Conservation (phyloP, 2,797 vertebrate genomes). For the Schizopygopsis pylzovi region DNA sequence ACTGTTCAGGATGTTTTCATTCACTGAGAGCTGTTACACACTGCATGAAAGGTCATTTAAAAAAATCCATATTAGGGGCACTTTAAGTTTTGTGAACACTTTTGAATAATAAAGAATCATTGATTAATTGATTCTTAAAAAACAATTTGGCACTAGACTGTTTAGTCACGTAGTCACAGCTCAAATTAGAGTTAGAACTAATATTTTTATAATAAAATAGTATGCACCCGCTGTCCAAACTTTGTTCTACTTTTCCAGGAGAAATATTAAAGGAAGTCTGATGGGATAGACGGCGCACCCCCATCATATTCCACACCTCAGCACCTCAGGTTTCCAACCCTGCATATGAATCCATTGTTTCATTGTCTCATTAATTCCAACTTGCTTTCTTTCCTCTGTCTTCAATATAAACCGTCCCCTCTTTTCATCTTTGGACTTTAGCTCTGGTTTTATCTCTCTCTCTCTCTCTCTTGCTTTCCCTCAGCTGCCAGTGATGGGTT, state of each 20-base stretch:
- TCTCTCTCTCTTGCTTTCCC: constrained; percentile 53
- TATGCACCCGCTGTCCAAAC: not conserved
- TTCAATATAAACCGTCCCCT: constrained; percentile 44
- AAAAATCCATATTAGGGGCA: too few species aligned
- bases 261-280: not conserved
- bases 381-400: constrained; percentile 33
- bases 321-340: constrained; percentile 20
- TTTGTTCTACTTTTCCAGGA: not conserved
- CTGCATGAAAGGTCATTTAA: too few species aligned
- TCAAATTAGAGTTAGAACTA: not conserved
- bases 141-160: not conserved
- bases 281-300: not conserved
- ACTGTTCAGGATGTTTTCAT: too few species aligned
- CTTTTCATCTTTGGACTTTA: constrained; percentile 32
- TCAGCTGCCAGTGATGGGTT: constrained; percentile 71
- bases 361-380: constrained; percentile 56
- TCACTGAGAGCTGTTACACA: too few species aligned
- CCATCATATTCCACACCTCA: constrained; percentile 18
- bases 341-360: constrained; percentile 25
- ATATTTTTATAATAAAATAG: not conserved
- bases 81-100: not conserved
- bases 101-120: not conserved
- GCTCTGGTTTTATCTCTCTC: constrained; percentile 57
- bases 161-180: not conserved
- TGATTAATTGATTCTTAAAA: not conserved